Evolutionary conservation across 2,888 invertebrate species (phyloP).

Genomic region (Cistogaster globosa): DNA sequence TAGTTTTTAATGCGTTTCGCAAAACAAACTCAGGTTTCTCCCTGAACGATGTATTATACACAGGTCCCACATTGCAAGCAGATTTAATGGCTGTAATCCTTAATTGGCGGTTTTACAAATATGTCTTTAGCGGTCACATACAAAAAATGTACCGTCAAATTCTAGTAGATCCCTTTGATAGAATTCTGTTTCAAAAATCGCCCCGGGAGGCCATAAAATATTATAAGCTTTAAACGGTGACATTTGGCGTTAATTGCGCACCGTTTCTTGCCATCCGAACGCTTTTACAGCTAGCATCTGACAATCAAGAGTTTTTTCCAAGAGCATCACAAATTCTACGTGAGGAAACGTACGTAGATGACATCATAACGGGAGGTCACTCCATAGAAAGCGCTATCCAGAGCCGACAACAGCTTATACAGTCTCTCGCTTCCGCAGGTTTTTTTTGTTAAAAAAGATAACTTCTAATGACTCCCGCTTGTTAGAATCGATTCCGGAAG

Average conservation of each 20-base stretch:
- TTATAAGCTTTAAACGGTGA: background rate
- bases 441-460: background rate
- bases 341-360: conserved; percentile 5
- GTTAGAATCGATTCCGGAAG: background rate
- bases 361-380: background rate
- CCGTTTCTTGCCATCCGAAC: background rate
- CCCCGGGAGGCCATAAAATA: background rate
- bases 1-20: no score
- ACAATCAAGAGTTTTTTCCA: conserved; percentile 26
- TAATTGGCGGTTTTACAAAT: conserved; percentile 27
- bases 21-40: background rate
- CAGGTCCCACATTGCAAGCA: conserved; percentile 3
- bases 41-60: conserved; percentile 21
- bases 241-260: background rate
- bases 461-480: conserved; percentile 10
- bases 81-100: background rate
- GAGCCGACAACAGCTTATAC: background rate
- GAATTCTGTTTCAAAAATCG: conserved; percentile 17
- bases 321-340: conserved; percentile 15
- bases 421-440: background rate
- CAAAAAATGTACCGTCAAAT: no score
- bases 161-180: no score
- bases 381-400: background rate
- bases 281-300: background rate
- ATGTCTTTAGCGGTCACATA: conserved; percentile 18